phyloP scores from a whole-genome alignment of 2,113 vertebrate species.

The Dermatemys mawii region DNA sequence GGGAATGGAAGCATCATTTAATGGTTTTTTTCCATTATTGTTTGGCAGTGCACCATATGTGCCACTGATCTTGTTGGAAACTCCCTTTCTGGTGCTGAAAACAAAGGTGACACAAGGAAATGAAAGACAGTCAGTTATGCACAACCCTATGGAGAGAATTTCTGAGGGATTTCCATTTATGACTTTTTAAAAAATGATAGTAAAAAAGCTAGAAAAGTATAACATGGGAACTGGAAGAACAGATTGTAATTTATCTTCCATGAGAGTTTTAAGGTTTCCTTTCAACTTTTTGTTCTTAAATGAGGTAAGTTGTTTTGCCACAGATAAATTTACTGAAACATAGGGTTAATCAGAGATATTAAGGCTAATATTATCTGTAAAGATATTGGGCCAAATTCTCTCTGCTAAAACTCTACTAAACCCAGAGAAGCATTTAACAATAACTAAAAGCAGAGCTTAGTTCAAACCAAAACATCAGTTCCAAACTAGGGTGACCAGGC shows the following conservation, averaged over 20 bases:
- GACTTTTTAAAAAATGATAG: neutral
- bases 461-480: neutral
- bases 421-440: neutral
- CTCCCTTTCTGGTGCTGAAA: conserved; percentile 28
- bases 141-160: neutral
- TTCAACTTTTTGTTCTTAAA: neutral
- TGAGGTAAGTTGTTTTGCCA: neutral
- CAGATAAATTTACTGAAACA: neutral
- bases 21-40: conserved; percentile 65
- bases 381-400: neutral
- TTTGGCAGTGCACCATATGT: conserved; percentile 16
- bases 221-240: neutral
- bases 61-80: conserved; percentile 45
- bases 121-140: neutral
- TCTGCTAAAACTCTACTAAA: neutral
- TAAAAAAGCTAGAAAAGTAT: neutral
- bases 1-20: conserved; percentile 47
- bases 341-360: neutral
- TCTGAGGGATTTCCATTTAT: conserved; percentile 16
- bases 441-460: neutral
- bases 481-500: no score
- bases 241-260: neutral
- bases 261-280: neutral
- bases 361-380: neutral
- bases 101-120: conserved; percentile 2